phyloP scores from a whole-genome alignment of 2,888 invertebrate genomes.

The Falcaria lacertinaria region DNA sequence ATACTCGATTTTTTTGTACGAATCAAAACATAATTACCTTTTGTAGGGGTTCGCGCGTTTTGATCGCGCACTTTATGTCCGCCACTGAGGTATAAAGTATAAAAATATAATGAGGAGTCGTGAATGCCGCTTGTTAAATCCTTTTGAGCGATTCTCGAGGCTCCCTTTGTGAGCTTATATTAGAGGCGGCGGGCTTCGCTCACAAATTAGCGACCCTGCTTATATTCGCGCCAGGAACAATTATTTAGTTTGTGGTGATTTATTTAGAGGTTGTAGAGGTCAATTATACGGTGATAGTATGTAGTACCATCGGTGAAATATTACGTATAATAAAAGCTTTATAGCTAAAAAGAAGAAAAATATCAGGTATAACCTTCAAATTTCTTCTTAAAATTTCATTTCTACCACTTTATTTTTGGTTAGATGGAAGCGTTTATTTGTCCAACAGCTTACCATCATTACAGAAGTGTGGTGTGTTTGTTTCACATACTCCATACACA shows the following conservation, averaged over 20 bases:
- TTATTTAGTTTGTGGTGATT: conserved; percentile 53
- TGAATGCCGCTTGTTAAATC: conserved; percentile 78
- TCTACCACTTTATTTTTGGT: too few relatives aligned
- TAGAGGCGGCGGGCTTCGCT: conserved; percentile 44
- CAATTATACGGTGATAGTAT: too few relatives aligned
- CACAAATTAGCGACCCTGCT: conserved; percentile 72
- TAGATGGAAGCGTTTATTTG: too few relatives aligned
- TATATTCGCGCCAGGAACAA: conserved; percentile 40
- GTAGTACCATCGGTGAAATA: too few relatives aligned
- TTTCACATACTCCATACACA: too few relatives aligned
- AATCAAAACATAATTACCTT: conserved; percentile 81
- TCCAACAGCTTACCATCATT: too few relatives aligned
- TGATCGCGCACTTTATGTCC: conserved; percentile 75
- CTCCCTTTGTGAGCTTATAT: conserved; percentile 70
- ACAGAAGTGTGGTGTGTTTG: too few relatives aligned
- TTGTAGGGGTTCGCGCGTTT: conserved; percentile 78
- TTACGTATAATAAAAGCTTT: too few relatives aligned
- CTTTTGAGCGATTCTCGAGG: conserved; percentile 65
- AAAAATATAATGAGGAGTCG: conserved; percentile 77
- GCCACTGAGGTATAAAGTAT: conserved; percentile 72
- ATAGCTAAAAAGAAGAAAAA: too few relatives aligned
- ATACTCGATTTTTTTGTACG: conserved; percentile 76
- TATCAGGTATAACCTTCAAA: too few relatives aligned
- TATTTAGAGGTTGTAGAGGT: conserved; percentile 32
- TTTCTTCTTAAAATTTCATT: too few relatives aligned